Evolutionary conservation across 2,113 vertebrate genomes (phyloP).

Genomic region (Dipodomys merriami): DNA sequence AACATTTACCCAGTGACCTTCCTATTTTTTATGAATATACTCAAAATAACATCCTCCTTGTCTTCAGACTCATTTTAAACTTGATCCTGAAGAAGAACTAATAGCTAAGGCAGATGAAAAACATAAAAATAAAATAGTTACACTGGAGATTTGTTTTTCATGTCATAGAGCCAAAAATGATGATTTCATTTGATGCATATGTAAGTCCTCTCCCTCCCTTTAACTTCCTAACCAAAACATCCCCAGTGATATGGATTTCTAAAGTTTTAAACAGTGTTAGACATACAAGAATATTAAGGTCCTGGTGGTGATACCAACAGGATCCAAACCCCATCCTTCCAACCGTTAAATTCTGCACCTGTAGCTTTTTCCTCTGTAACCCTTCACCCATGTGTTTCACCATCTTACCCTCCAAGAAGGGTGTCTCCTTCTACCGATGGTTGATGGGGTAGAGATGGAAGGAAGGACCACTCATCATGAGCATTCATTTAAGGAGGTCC

Average conservation of each 20-base stretch:
- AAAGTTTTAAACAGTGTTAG: background rate
- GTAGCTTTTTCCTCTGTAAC: background rate
- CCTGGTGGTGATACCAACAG: background rate
- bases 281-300: conserved; percentile 11
- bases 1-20: conserved; percentile 33
- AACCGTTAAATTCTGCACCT: background rate
- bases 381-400: background rate
- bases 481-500: background rate
- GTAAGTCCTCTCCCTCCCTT: background rate
- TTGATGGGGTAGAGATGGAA: background rate
- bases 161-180: background rate
- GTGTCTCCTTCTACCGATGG: background rate
- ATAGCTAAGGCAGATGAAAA: background rate
- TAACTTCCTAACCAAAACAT: background rate
- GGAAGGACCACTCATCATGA: background rate
- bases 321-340: background rate
- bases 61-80: conserved; percentile 47
- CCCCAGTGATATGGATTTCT: background rate
- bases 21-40: conserved; percentile 56
- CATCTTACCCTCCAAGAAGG: background rate
- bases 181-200: background rate
- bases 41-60: conserved; percentile 10
- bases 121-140: background rate
- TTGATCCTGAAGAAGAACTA: conserved; percentile 10
- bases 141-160: background rate